A percentile compares a stretch with the other conserved stretches of the same genome.
Conservation (phyloP, 1,140 invertebrate species). For the Callitettix versicolor region DNA sequence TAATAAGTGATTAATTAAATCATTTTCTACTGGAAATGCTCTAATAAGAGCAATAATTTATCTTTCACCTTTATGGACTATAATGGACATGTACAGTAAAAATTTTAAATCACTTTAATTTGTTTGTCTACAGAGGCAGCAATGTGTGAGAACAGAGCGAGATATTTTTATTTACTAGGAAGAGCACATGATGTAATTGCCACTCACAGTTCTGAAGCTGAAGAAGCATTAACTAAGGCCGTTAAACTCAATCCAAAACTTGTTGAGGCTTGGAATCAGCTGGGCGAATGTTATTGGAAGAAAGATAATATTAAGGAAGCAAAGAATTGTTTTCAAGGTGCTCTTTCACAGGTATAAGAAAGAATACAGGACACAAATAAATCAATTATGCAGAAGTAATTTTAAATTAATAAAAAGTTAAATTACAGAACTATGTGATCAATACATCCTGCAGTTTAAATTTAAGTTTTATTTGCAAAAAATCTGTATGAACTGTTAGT, state of each 20-base stretch:
- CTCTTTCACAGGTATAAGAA: conserved; percentile 40
- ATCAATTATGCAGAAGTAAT: too few species aligned
- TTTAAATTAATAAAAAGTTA: too few species aligned
- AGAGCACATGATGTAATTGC: conserved; percentile 63
- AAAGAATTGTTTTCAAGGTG: conserved; percentile 74
- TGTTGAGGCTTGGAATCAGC: conserved; percentile 78
- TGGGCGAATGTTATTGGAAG: conserved; percentile 86
- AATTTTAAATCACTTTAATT: conserved; percentile 10
- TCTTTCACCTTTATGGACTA: too few species aligned
- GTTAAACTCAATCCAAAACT: conserved; percentile 75
- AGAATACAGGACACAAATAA: not conserved
- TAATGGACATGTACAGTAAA: too few species aligned
- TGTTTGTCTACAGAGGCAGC: conserved; percentile 24
- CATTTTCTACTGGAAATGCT: too few species aligned
- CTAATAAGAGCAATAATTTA: too few species aligned
- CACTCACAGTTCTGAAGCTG: conserved; percentile 54
- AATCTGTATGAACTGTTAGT: too few species aligned
- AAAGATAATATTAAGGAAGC: conserved; percentile 70
- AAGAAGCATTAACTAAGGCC: conserved; percentile 65
- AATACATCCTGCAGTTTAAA: too few species aligned
- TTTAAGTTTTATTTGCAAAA: too few species aligned
- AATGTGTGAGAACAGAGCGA: conserved; percentile 46
- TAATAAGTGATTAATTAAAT: too few species aligned
- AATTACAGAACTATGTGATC: too few species aligned
- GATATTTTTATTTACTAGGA: conserved; percentile 65